Evolutionary conservation across 2,113 vertebrate species (phyloP).

Genomic region (Mesoclemmys tuberculata): DNA sequence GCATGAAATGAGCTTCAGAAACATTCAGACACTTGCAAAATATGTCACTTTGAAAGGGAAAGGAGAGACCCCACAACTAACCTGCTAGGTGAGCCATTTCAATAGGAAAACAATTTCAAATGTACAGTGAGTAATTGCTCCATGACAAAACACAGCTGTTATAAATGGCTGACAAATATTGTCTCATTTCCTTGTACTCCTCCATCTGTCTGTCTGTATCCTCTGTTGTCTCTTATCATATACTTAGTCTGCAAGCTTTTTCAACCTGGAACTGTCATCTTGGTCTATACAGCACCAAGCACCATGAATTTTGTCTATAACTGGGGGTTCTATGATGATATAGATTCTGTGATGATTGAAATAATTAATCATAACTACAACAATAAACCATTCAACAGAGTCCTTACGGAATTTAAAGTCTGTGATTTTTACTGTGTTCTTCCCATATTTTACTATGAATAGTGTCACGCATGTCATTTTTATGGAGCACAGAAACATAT

Average conservation of each 20-base stretch:
- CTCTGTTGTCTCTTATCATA: neutral
- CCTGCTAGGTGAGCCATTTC: neutral
- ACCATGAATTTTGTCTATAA: neutral
- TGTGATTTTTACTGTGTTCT: neutral
- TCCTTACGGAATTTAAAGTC: neutral
- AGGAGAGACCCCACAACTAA: neutral
- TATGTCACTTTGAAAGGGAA: slow-evolving; percentile 9
- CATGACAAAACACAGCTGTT: neutral
- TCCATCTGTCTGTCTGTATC: neutral
- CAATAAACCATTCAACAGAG: neutral
- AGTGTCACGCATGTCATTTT: neutral
- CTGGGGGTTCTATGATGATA: neutral
- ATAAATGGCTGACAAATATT: neutral
- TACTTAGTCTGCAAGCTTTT: neutral
- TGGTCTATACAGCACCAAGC: neutral
- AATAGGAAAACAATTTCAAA: slow-evolving; percentile 19
- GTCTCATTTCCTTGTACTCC: neutral
- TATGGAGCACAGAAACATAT: neutral
- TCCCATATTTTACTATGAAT: neutral
- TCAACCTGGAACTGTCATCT: neutral
- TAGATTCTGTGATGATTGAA: neutral
- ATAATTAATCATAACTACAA: neutral
- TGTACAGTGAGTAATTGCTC: slow-evolving; percentile 15
- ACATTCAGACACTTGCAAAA: neutral
- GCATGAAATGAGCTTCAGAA: slow-evolving; percentile 20